phyloP scores from a whole-genome alignment of 2,113 vertebrate genomes.

The Python bivittatus region DNA sequence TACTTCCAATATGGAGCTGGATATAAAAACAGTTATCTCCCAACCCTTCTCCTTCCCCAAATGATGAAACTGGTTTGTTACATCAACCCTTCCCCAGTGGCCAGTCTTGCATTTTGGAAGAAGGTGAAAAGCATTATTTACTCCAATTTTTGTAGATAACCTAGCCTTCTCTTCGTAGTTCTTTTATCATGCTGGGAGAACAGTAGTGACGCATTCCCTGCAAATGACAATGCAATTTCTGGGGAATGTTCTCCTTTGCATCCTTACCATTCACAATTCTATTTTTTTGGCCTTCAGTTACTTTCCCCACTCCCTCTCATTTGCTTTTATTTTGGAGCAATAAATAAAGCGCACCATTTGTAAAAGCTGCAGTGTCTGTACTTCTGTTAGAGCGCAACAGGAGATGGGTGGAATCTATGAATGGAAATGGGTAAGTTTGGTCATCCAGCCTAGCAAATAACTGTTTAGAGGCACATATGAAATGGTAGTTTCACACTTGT shows the following conservation, averaged over 20 bases:
- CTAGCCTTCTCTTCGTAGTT: not conserved
- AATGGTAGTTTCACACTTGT: not conserved
- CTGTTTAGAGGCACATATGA: not conserved
- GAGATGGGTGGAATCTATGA: not conserved
- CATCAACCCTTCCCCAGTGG: not conserved
- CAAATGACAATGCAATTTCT: not conserved
- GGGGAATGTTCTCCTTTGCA: constrained; percentile 1
- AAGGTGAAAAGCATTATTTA: not conserved
- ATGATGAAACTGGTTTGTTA: not conserved
- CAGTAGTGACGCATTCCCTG: not conserved
- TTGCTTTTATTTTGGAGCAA: constrained; percentile 45
- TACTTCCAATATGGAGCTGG: not conserved
- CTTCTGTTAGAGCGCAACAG: not conserved
- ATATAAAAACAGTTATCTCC: not conserved
- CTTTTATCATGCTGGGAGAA: not conserved
- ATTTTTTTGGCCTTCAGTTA: not conserved
- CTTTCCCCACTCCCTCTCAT: not conserved
- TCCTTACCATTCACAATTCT: not conserved
- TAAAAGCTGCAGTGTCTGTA: constrained; percentile 19
- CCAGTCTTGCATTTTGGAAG: constrained; percentile 12
- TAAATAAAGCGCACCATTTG: constrained; percentile 44
- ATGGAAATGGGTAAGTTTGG: not conserved
- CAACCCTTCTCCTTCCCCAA: not conserved
- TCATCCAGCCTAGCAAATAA: not conserved
- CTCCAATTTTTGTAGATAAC: not conserved